Evolutionary conservation across 64 coral and sea anemone genomes (phyloP).

Genomic region (Pocillopora damicornis): DNA sequence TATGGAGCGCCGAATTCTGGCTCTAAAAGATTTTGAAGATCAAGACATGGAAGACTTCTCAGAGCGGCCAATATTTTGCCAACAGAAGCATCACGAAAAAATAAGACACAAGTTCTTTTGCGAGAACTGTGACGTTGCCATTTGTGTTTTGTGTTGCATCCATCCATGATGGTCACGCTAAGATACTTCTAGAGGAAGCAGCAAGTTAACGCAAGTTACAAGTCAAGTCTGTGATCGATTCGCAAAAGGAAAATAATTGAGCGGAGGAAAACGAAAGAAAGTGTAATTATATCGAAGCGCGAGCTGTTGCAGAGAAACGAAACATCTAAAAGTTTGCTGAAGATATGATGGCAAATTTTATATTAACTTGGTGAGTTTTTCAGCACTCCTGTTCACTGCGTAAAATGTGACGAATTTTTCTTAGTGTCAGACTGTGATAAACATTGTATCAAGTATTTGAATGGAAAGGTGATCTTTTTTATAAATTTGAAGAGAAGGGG

Average conservation of each 20-base stretch:
- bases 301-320: not conserved
- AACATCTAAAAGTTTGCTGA: not conserved
- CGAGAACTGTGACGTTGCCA: too few relatives aligned
- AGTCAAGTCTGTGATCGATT: not conserved
- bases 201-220: not conserved
- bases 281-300: not conserved
- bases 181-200: not conserved
- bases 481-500: slow-evolving; percentile 19
- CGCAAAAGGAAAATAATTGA: not conserved
- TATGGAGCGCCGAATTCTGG: not conserved
- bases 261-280: not conserved
- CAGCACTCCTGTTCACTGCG: not conserved
- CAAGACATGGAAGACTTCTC: not conserved
- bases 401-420: not conserved
- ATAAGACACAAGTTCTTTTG: too few relatives aligned
- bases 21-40: not conserved
- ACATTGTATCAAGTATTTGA: not conserved
- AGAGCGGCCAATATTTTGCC: not conserved
- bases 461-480: not conserved
- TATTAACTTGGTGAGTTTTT: not conserved
- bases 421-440: not conserved
- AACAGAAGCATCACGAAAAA: too few relatives aligned
- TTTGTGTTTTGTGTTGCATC: too few relatives aligned
- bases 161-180: not conserved
- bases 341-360: not conserved